Percentiles rank a stretch among this genome's conserved stretches.
These are phyloP conservation scores for Sebastes hubbsi DNA, from an alignment of 2,797 vertebrate species.

Conservation along the genomic window DNA sequence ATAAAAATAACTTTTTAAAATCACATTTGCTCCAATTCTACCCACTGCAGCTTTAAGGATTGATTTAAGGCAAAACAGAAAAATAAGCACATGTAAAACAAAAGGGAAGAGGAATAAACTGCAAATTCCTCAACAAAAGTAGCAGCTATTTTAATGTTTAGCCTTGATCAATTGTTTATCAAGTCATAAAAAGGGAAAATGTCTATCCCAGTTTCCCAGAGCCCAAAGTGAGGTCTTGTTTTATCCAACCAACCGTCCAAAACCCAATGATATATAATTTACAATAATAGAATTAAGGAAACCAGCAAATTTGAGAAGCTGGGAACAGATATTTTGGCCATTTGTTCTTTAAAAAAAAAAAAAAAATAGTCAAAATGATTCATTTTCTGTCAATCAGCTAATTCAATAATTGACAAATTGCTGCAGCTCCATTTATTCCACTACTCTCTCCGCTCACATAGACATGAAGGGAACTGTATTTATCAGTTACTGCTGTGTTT, in stretches of 20 bases:
- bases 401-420: background rate
- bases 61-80: background rate
- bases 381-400: background rate
- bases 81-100: background rate
- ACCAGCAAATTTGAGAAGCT: background rate
- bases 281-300: background rate
- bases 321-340: background rate
- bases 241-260: background rate
- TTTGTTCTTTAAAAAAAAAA: background rate
- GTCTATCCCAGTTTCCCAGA: no score
- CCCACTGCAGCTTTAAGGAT: no score
- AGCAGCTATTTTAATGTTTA: background rate
- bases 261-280: background rate
- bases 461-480: background rate
- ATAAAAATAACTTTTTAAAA: no score
- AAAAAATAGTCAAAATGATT: background rate
- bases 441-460: background rate
- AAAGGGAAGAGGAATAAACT: background rate
- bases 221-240: no score
- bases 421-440: background rate
- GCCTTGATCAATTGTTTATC: background rate
- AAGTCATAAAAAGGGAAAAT: no score
- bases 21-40: no score
- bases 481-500: background rate
- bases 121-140: background rate